Conservation (phyloP, 2,113 vertebrate species). For the Macaca mulatta region DNA sequence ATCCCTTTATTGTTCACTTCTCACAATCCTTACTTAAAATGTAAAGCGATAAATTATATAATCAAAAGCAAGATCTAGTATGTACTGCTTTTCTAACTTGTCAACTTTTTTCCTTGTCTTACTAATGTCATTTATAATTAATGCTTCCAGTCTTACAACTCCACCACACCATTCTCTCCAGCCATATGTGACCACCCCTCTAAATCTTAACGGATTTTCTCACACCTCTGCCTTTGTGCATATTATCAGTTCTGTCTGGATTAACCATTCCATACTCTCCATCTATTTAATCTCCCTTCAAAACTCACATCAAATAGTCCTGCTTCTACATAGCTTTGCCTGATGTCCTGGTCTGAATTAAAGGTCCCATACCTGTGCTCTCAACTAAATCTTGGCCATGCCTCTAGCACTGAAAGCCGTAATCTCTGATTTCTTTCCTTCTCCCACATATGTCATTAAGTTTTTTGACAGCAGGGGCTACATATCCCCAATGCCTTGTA, state of each 20-base stretch:
- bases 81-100: neutral
- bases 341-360: neutral
- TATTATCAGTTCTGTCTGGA: neutral
- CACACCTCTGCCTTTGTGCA: neutral
- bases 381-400: rapidly evolving
- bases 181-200: neutral
- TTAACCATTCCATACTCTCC: neutral
- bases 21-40: neutral
- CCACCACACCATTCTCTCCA: neutral
- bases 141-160: neutral
- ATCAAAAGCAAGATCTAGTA: neutral
- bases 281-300: neutral
- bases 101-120: neutral
- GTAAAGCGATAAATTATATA: neutral
- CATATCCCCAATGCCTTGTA: neutral
- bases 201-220: neutral
- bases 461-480: neutral
- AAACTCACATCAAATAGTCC: neutral
- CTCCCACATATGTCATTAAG: neutral
- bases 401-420: neutral
- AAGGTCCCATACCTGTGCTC: neutral
- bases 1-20: neutral
- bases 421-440: neutral
- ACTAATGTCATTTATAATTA: neutral
- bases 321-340: neutral